Evolutionary conservation across 2,797 vertebrate genomes (phyloP), one percentile per base, ranked within the genome.

Genomic region (Xiphorhynchus erythropygius): DNA sequence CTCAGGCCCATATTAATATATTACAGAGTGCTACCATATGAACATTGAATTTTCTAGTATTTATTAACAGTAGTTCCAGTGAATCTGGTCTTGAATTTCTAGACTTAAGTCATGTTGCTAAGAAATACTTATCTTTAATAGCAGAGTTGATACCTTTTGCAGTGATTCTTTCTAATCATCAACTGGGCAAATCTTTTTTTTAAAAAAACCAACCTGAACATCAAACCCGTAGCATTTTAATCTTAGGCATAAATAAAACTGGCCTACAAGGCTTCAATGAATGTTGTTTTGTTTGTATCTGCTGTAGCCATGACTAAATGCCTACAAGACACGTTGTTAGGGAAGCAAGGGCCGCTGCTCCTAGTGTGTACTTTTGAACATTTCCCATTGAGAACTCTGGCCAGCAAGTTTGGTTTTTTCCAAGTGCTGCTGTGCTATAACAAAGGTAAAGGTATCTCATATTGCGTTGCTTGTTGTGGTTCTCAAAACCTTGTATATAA

Each of bases 281-380:
- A 55, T 32, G 18, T 15, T 84, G 30, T 15, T 84, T 86, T 27
- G 37, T 65, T 83, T 1, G 1, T 57, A 50, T 23, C 10, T 65
- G 27, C 55, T 39, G 13, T 23, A 69, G 69, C 7, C 14, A 13
- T 32, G 7, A 2, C 22, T 65, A 35, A 87, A 55, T 27, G n/a
- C 18, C n/a, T 49, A 35, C 12, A 60, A n/a, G 24, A 15, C 18
- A 35, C 1, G 0, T 37, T 55, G 22, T 35, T 37, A 57, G 33
- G 67, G 23, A 68, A 55, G 14, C 3, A 25, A 53, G 19, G 35
- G 5, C 6, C 2, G 0, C 10, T 65, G 17, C 7, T 69, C 6
- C 18, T 52, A 25, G 1, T 44, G 15, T 18, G 11, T 17, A 85
- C 33, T 63, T 69, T 47, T 73, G 32, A 53, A 35, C 1, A 1